These are phyloP conservation scores for Diabrotica virgifera DNA, from an alignment of 1,140 invertebrate genomes.

Conservation along the genomic window DNA sequence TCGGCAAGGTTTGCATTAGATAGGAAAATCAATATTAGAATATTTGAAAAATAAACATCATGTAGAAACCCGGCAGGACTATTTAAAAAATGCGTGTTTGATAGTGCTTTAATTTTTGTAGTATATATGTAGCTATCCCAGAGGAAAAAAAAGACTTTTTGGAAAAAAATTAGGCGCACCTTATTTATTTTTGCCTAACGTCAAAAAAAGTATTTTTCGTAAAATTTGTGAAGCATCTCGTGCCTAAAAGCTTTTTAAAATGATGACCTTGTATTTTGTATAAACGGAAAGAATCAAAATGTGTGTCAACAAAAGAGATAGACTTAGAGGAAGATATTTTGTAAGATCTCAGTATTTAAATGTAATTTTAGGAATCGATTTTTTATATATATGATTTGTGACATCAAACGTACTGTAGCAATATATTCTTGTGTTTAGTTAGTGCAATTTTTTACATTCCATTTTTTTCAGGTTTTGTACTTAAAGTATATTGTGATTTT, in stretches of 20 bases:
- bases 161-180: neutral
- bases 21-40: no score
- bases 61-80: no score
- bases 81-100: no score
- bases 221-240: neutral
- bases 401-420: neutral
- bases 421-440: neutral
- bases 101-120: no score
- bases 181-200: neutral
- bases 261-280: neutral
- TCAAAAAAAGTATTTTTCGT: neutral
- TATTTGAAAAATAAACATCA: no score
- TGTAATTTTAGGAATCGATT: neutral
- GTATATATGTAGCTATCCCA: no score
- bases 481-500: constrained; percentile 3
- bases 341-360: constrained; percentile 3
- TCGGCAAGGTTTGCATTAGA: no score
- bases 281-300: constrained; percentile 3
- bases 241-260: neutral
- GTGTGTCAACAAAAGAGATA: neutral
- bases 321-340: neutral
- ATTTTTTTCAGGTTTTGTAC: neutral
- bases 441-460: constrained; percentile 2
- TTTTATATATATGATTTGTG: neutral
- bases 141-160: neutral